Percentiles rank a stretch among this genome's conserved stretches.
Conservation (phyloP, 1,140 invertebrate genomes). For the Ceratina japonica region DNA sequence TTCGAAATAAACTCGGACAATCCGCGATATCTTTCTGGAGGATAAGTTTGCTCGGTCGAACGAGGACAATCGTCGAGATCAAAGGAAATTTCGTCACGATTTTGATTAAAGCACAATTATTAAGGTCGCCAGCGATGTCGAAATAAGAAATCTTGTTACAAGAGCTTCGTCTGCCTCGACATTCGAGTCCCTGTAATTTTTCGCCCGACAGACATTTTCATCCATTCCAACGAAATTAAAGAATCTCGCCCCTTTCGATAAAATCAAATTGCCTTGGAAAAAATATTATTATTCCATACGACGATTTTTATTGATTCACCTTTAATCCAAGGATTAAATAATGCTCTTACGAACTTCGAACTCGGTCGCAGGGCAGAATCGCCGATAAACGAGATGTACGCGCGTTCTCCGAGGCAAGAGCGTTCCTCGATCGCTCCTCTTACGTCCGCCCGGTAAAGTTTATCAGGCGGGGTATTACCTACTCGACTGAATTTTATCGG, state of each 20-base stretch:
- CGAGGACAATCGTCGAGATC: conserved; percentile 26
- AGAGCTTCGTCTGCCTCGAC: conserved; percentile 35
- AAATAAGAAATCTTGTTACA: conserved; percentile 40
- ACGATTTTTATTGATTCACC: too few species aligned
- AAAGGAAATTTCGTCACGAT: conserved; percentile 49
- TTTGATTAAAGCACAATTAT: conserved; percentile 60
- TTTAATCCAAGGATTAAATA: too few species aligned
- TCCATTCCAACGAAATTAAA: neutral
- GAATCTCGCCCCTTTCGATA: neutral
- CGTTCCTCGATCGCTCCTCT: conserved; percentile 11
- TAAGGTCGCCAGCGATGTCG: conserved; percentile 29
- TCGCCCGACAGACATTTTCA: neutral
- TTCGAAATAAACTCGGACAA: too few species aligned
- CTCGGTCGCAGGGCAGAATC: neutral
- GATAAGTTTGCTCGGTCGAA: conserved; percentile 5
- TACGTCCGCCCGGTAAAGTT: conserved; percentile 23
- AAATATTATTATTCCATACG: too few species aligned
- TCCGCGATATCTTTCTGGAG: neutral
- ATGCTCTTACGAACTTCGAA: too few species aligned
- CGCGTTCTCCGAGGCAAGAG: too few species aligned
- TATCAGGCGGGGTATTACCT: conserved; percentile 17
- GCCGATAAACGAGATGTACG: neutral
- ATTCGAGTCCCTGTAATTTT: neutral
- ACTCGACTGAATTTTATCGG: conserved; percentile 34
- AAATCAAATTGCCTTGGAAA: too few species aligned